Evolutionary conservation across 2,113 vertebrate genomes (phyloP).

Genomic region (Glaucomys volans): DNA sequence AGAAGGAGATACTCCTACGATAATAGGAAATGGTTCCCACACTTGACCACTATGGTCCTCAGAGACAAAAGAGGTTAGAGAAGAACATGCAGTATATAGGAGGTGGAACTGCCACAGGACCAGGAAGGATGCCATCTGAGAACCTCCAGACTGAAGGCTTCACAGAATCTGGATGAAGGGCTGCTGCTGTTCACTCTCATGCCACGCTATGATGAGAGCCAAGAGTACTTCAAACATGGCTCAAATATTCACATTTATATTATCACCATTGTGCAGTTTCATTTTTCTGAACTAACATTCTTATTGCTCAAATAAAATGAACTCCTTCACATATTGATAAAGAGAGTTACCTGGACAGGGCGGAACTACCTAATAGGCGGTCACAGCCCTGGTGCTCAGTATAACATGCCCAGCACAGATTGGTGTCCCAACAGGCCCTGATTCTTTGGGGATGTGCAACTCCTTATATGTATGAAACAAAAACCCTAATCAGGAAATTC

Average conservation of each 20-base stretch:
- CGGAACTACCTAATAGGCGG: neutral
- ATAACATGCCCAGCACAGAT: neutral
- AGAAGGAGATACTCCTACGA: neutral
- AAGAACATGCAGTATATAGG: neutral
- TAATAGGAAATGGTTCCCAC: fast-evolving
- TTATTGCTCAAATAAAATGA: neutral
- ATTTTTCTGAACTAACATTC: neutral
- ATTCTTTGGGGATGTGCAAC: neutral
- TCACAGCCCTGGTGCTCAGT: neutral
- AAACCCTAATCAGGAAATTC: neutral
- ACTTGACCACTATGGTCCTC: neutral
- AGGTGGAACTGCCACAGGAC: neutral
- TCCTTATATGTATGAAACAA: neutral
- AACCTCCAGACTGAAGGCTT: neutral
- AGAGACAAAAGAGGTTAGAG: neutral
- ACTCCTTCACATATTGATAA: neutral
- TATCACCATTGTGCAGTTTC: neutral
- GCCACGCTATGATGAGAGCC: neutral
- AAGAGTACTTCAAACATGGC: neutral
- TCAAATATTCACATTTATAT: neutral
- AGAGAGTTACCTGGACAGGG: neutral
- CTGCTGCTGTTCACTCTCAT: neutral
- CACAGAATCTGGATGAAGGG: neutral
- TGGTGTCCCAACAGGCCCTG: neutral
- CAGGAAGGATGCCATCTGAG: fast-evolving